A percentile compares a stretch with the other conserved stretches of the same genome.
phyloP scores from a whole-genome alignment of 2,113 vertebrate genomes.

The Petromus typicus region DNA sequence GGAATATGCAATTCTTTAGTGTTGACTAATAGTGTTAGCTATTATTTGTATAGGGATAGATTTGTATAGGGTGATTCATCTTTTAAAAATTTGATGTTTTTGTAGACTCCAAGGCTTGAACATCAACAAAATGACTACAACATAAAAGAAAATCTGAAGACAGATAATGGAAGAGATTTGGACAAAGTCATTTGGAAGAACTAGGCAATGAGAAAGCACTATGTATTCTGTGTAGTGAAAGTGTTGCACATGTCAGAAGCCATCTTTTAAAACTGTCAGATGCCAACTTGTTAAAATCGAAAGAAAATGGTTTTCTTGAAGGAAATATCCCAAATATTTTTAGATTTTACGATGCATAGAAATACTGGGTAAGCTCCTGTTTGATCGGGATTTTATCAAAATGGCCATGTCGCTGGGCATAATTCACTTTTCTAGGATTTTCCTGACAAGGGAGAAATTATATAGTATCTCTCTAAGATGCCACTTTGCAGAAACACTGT shows the following conservation, averaged over 20 bases:
- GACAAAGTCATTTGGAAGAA: background rate
- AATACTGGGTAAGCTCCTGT: background rate
- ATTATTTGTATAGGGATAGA: background rate
- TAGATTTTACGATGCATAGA: background rate
- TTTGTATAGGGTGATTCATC: background rate
- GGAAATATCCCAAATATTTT: no score
- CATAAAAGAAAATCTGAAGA: background rate
- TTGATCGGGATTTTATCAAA: background rate
- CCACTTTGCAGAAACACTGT: background rate
- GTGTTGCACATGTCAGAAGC: background rate
- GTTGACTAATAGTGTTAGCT: background rate
- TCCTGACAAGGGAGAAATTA: background rate
- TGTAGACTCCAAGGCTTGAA: background rate
- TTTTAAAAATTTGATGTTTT: background rate
- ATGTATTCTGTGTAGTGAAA: background rate
- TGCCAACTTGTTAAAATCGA: background rate
- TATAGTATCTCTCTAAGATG: background rate
- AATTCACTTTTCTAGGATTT: background rate
- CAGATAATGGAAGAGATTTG: background rate
- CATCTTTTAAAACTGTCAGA: no score
- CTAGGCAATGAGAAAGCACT: background rate
- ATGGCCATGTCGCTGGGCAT: background rate
- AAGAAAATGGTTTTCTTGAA: background rate
- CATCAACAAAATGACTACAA: background rate
- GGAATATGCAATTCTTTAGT: background rate